Conservation (phyloP, 64 coral and sea anemone genomes). For the Montipora efflorescens region DNA sequence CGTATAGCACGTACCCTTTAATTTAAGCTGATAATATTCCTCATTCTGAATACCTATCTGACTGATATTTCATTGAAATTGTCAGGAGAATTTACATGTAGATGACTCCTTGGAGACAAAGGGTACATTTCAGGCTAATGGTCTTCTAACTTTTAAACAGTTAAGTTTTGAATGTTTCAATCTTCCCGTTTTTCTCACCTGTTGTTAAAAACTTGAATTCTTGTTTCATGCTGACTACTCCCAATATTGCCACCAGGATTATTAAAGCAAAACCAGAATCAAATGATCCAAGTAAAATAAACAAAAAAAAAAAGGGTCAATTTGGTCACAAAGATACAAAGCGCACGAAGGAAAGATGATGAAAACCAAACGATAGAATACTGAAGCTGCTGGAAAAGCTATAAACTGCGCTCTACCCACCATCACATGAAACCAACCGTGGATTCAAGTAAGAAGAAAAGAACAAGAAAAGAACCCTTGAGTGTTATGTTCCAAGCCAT, state of each 20-base stretch:
- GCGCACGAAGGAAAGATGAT: not conserved
- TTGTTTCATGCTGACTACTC: not conserved
- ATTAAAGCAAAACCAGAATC: not conserved
- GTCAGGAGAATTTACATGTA: too few species aligned
- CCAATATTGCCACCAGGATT: not conserved
- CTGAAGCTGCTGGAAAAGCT: not conserved
- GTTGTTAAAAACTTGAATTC: not conserved
- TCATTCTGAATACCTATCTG: too few species aligned
- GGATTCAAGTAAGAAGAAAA: not conserved
- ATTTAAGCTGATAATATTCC: too few species aligned
- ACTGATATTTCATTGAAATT: too few species aligned
- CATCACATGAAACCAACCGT: not conserved
- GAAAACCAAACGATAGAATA: slow-evolving; percentile 12
- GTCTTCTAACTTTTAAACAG: too few species aligned
- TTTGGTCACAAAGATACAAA: not conserved
- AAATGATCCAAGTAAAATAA: slow-evolving; percentile 15
- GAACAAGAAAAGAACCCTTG: not conserved
- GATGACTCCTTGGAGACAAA: too few species aligned
- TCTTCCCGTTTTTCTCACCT: too few species aligned
- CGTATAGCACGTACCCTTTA: too few species aligned
- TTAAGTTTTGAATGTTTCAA: too few species aligned
- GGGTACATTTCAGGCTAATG: too few species aligned
- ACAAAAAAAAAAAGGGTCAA: not conserved
- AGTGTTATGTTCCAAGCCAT: not conserved
- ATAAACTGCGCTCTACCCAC: not conserved